Evolutionary conservation across 1,140 invertebrate genomes (phyloP).

Genomic region (Schlechtendalia chinensis): DNA sequence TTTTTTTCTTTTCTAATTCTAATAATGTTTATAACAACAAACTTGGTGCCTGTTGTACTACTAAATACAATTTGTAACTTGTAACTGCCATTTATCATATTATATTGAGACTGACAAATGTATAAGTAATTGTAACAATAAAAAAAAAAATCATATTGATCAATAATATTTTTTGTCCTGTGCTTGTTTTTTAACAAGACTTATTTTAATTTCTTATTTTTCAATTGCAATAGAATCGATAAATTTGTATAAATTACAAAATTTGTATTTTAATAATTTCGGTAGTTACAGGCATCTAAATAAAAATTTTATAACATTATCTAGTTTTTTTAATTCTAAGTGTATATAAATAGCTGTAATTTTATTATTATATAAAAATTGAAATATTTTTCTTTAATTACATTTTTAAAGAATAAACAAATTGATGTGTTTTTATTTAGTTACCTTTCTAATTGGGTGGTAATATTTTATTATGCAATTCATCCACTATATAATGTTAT

Average conservation of each 20-base stretch:
- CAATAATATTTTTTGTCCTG: neutral
- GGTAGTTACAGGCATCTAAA: conserved; percentile 36
- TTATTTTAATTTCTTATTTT: conserved; percentile 6
- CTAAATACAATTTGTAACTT: conserved; percentile 40
- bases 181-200: neutral
- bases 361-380: neutral
- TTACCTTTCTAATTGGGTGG: neutral
- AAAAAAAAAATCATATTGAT: neutral
- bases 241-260: neutral
- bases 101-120: conserved; percentile 41
- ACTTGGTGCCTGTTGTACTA: conserved; percentile 34
- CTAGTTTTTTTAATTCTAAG: neutral
- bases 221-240: neutral
- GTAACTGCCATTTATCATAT: conserved; percentile 36
- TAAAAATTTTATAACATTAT: neutral
- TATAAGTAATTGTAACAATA: conserved; percentile 23
- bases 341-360: conserved; percentile 3
- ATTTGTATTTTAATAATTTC: neutral
- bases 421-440: conserved; percentile 10
- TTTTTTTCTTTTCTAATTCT: neutral
- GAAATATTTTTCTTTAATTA: conserved; percentile 27
- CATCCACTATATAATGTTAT: neutral
- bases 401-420: conserved; percentile 18
- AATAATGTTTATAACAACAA: conserved; percentile 12
- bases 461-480: neutral